phyloP scores from a whole-genome alignment of 1,140 invertebrate genomes.

The Dendroctonus ponderosae region DNA sequence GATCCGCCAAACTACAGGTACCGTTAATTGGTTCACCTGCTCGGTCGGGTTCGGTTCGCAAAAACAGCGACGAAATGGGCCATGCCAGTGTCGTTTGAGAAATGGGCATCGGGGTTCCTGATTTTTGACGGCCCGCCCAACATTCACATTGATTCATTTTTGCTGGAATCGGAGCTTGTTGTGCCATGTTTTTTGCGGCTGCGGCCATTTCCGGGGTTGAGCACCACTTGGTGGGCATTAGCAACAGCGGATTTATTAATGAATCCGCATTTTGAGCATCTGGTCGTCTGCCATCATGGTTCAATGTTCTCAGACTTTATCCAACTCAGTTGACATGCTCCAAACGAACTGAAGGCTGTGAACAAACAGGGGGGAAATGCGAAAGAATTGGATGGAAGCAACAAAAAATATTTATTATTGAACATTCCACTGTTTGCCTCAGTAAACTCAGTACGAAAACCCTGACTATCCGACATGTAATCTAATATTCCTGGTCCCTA shows the following conservation, averaged over 20 bases:
- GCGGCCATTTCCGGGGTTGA: constrained; percentile 16
- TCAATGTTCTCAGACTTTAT: no score
- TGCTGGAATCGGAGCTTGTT: not conserved
- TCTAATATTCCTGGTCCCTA: constrained; percentile 7
- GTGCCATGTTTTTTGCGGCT: not conserved
- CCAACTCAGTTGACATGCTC: no score
- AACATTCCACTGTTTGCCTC: no score
- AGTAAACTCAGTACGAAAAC: no score
- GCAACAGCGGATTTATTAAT: not conserved
- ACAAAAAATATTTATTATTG: no score
- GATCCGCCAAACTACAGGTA: constrained; percentile 45
- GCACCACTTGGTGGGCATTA: constrained; percentile 2
- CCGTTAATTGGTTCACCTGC: constrained; percentile 49
- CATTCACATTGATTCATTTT: not conserved
- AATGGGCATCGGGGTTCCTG: constrained; percentile 6
- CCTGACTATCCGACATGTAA: not conserved
- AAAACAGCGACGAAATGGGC: constrained; percentile 25
- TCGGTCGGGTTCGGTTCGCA: constrained; percentile 24
- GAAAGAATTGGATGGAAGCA: no score
- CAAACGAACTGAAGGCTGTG: no score
- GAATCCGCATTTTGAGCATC: no score
- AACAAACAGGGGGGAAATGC: no score
- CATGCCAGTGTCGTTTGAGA: constrained; percentile 25
- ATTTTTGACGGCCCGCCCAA: not conserved
- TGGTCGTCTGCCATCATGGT: no score